A percentile compares a stretch with the other conserved stretches of the same genome.
Conservation (phyloP, 35 echinoderm and acorn worm species). For the Anneissia japonica region DNA sequence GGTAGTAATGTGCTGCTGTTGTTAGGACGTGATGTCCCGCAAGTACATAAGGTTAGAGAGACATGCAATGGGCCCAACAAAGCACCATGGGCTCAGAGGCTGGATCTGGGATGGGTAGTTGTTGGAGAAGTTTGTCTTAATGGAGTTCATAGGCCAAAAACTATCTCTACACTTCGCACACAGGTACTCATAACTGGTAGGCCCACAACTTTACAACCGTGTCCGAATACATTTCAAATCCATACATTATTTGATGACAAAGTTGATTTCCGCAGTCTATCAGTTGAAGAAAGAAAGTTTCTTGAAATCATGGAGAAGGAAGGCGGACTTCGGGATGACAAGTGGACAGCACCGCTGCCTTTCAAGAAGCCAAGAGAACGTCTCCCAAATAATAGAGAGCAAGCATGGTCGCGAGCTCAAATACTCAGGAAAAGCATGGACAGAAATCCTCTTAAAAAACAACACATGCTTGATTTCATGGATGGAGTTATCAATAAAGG, state of each 20-base stretch:
- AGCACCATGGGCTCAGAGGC: slow-evolving; percentile 26
- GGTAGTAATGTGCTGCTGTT: neutral
- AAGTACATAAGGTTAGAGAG: slow-evolving; percentile 21
- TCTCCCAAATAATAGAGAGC: slow-evolving; percentile 33
- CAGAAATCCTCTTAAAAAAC: slow-evolving; percentile 14
- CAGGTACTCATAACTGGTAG: neutral
- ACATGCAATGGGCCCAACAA: slow-evolving; percentile 4
- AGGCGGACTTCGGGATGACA: neutral
- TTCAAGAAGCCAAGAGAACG: neutral
- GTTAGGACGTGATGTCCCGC: slow-evolving; percentile 25
- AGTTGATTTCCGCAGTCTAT: neutral
- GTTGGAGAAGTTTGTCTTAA: slow-evolving; percentile 32
- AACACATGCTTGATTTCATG: slow-evolving; percentile 37
- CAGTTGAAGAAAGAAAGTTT: slow-evolving; percentile 19
- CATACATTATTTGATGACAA: neutral
- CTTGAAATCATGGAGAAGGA: slow-evolving; percentile 26
- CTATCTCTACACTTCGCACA: neutral
- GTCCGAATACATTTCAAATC: neutral
- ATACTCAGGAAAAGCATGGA: slow-evolving; percentile 13
- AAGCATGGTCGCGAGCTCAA: slow-evolving; percentile 5
- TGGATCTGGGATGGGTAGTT: slow-evolving; percentile 31
- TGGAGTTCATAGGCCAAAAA: neutral
- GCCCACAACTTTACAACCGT: neutral
- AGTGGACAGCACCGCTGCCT: slow-evolving; percentile 41
- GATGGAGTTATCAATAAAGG: slow-evolving; percentile 19